Evolutionary conservation across 1,140 invertebrate species (phyloP).

Genomic region (Lordiphosa collinella): DNA sequence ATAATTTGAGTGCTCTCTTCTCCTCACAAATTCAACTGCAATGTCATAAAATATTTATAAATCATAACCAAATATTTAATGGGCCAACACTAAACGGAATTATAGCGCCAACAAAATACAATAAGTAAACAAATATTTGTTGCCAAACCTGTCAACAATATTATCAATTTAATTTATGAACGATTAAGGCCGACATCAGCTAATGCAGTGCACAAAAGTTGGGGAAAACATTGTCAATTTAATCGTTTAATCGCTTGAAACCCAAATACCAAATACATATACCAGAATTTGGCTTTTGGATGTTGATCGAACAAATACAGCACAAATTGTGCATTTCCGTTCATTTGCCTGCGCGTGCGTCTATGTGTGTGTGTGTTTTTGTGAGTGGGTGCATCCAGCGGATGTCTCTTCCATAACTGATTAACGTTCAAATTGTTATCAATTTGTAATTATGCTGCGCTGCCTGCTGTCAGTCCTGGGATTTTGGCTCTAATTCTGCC

Average conservation of each 20-base stretch:
- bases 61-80: slow-evolving; percentile 68
- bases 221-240: slow-evolving; percentile 37
- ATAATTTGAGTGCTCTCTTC: slow-evolving; percentile 58
- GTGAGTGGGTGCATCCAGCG: not conserved
- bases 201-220: not conserved
- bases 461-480: slow-evolving; percentile 7
- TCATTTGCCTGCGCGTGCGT: not conserved
- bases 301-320: slow-evolving; percentile 48
- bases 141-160: slow-evolving; percentile 51
- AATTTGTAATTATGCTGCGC: slow-evolving; percentile 61
- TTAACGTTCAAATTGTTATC: slow-evolving; percentile 69
- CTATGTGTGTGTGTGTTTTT: not conserved
- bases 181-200: slow-evolving; percentile 3
- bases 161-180: slow-evolving; percentile 69
- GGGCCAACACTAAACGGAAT: slow-evolving; percentile 39
- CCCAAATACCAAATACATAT: slow-evolving; percentile 11
- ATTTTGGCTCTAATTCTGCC: not conserved
- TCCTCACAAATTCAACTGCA: slow-evolving; percentile 34
- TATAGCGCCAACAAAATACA: slow-evolving; percentile 28
- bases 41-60: slow-evolving; percentile 63
- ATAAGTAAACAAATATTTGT: slow-evolving; percentile 59
- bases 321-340: slow-evolving; percentile 62
- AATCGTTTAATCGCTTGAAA: slow-evolving; percentile 49
- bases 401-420: slow-evolving; percentile 51
- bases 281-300: slow-evolving; percentile 2